Conservation (phyloP, 2,113 vertebrate species). For the Uria aalge region DNA sequence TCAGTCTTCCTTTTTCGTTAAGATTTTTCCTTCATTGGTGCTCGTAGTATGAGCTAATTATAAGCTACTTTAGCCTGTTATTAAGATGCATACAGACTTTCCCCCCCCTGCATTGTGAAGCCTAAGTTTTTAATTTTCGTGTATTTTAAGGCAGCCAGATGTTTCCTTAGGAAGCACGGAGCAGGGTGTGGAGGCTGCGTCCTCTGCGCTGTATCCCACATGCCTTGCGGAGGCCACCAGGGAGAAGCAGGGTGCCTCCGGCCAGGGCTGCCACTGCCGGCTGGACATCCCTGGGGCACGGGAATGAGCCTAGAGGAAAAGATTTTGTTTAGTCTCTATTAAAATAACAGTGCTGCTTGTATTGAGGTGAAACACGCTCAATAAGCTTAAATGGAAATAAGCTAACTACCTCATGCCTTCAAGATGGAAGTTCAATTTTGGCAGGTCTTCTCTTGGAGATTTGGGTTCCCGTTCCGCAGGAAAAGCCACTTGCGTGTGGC, state of each 20-base stretch:
- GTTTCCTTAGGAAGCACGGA: background rate
- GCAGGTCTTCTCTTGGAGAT: background rate
- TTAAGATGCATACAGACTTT: background rate
- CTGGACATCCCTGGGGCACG: background rate
- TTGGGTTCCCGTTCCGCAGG: background rate
- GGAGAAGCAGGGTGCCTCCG: background rate
- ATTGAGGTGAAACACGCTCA: background rate
- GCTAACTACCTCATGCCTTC: background rate
- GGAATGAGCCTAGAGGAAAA: background rate
- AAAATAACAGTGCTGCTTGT: background rate
- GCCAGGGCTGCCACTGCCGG: background rate
- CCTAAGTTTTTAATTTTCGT: background rate
- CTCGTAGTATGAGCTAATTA: background rate
- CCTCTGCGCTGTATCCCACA: too few species aligned
- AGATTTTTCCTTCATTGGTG: background rate
- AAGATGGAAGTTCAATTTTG: background rate
- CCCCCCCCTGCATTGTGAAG: background rate
- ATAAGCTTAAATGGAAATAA: background rate
- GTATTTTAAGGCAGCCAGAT: background rate
- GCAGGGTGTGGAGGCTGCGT: background rate
- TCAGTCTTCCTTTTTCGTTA: background rate
- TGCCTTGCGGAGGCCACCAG: fast-evolving
- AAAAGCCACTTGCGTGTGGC: background rate
- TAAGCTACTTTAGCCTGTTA: background rate
- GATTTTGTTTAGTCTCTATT: background rate